Evolutionary conservation across 2,888 invertebrate genomes (phyloP).

Genomic region (Lepidochitona cinerea): DNA sequence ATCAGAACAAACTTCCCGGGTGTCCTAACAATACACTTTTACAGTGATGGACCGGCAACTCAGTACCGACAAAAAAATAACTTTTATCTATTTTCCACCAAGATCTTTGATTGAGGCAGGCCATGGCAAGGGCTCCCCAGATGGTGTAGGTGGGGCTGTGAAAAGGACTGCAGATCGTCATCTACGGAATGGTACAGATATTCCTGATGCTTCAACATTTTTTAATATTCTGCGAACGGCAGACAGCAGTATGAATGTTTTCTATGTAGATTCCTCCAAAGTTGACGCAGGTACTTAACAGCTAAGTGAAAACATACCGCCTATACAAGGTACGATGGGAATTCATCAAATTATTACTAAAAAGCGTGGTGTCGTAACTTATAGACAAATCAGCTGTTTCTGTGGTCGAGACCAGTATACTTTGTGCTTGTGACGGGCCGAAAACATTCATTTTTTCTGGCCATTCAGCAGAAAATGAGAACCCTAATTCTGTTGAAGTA

Average conservation of each 20-base stretch:
- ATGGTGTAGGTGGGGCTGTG: conserved; percentile 58
- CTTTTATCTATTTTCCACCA: conserved; percentile 55
- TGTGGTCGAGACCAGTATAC: not conserved
- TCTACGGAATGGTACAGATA: conserved; percentile 30
- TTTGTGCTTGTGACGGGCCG: too few species aligned
- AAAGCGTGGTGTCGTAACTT: not conserved
- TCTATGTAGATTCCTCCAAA: not conserved
- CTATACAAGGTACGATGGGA: not conserved
- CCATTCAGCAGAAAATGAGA: too few species aligned
- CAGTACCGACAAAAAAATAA: conserved; percentile 67
- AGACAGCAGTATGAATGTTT: not conserved
- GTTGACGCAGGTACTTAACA: not conserved
- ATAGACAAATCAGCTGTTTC: not conserved
- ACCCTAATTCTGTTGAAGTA: too few species aligned
- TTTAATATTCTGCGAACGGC: not conserved
- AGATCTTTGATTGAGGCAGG: conserved; percentile 49
- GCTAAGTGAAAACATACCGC: not conserved
- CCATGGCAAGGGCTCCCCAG: conserved; percentile 65
- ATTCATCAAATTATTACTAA: not conserved
- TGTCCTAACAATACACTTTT: conserved; percentile 30
- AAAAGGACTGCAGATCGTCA: conserved; percentile 48
- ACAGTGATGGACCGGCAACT: conserved; percentile 55
- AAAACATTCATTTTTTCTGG: too few species aligned
- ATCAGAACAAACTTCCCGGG: conserved; percentile 14
- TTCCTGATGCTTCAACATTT: conserved; percentile 10